A percentile compares a stretch with the other conserved stretches of the same genome.
Evolutionary conservation across 2,113 vertebrate species (phyloP).

Genomic region (Rhinolophus sinicus): DNA sequence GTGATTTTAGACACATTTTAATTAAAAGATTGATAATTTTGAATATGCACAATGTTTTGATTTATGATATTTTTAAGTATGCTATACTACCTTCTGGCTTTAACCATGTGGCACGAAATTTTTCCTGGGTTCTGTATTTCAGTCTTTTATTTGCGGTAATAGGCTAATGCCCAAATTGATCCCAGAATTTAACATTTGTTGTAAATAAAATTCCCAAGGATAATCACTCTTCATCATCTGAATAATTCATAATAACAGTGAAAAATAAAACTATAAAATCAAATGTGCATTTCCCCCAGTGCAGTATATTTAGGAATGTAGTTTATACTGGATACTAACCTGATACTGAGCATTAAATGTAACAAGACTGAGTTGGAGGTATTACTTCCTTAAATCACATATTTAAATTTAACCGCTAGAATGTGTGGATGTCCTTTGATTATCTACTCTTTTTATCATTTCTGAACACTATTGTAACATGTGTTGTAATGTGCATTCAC

Average conservation of each 20-base stretch:
- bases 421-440: neutral
- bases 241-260: conserved; percentile 24
- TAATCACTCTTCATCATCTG: neutral
- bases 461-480: neutral
- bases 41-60: neutral
- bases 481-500: neutral
- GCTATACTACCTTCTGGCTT: neutral
- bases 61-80: neutral
- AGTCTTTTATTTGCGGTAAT: neutral
- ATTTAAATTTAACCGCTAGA: neutral
- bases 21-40: neutral
- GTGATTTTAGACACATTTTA: neutral
- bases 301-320: neutral
- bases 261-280: conserved; percentile 29
- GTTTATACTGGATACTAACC: neutral
- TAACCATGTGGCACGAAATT: neutral
- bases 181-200: neutral
- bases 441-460: neutral
- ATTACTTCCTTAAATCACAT: conserved; percentile 15
- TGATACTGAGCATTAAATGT: neutral
- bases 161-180: conserved; percentile 14
- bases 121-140: neutral
- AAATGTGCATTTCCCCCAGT: neutral
- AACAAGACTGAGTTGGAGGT: neutral
- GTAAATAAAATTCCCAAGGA: conserved; percentile 14